phyloP scores from a whole-genome alignment of 2,888 invertebrate species.

The Thysanoteuthis rhombus region DNA sequence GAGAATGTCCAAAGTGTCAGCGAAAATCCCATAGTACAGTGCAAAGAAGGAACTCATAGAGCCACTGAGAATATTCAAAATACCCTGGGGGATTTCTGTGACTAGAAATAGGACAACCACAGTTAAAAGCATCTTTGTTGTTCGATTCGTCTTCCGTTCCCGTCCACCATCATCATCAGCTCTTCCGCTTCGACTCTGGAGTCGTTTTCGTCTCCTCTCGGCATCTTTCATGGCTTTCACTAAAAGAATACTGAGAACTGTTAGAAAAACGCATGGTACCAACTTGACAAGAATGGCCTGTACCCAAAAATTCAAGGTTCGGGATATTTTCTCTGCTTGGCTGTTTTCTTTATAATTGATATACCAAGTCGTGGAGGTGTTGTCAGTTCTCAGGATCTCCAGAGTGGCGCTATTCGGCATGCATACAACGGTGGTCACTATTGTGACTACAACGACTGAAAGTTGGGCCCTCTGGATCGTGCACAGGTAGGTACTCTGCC shows the following conservation, averaged over 20 bases:
- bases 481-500: conserved; percentile 84
- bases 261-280: conserved; percentile 87
- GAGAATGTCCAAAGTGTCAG: conserved; percentile 87
- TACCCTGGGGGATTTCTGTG: conserved; percentile 87
- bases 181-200: conserved; percentile 49
- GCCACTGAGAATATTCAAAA: conserved; percentile 79
- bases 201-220: conserved; percentile 58
- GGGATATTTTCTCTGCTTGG: conserved; percentile 51
- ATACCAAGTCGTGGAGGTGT: conserved; percentile 54
- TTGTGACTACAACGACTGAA: conserved; percentile 76
- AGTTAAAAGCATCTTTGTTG: conserved; percentile 88
- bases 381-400: conserved; percentile 65
- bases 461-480: conserved; percentile 81
- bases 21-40: conserved; percentile 72
- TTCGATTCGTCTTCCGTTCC: conserved; percentile 73
- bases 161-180: conserved; percentile 50
- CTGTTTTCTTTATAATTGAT: conserved; percentile 71
- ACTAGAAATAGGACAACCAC: conserved; percentile 87
- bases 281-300: conserved; percentile 93
- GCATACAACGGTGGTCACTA: conserved; percentile 61
- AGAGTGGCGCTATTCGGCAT: conserved; percentile 70
- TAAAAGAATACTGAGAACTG: conserved; percentile 73
- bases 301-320: conserved; percentile 84
- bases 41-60: conserved; percentile 78
- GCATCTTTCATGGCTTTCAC: conserved; percentile 68